Evolutionary conservation across 2,888 invertebrate genomes (phyloP), one percentile per base, ranked within the genome.

Genomic region (Mythimna ferrago): DNA sequence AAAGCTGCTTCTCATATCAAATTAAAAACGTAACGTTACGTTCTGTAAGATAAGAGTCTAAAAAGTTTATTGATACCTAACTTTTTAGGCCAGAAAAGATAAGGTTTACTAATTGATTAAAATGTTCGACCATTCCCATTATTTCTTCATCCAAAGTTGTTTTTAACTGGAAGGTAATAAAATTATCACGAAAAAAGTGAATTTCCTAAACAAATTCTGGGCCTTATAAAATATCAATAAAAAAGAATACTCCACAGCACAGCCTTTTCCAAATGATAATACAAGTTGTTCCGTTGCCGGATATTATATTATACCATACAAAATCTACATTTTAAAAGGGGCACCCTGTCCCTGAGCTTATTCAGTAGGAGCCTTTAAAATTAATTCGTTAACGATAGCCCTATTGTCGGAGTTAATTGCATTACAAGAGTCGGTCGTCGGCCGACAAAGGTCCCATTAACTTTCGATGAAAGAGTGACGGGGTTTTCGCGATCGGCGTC

Each of bases 391-490:
- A 96, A 91, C 93, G 94, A 94, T 93, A 94, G 89, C 89, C 86
- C 92, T 84, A 94, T 95, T 96, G 96, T 96, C 84, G 88, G 88
- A 93, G 94, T 95, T 96, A 96, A 96, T 96, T 96, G 96, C 95
- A 95, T 96, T 96, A 96, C 93, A 94, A 96, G 96, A 93, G 95
- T 91, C 93, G 90, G 91, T 89, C 92, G 93, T 91, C 88, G 88
- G 91, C 88, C 87, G 86, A 96, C 95, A 96, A 96, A 93, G 91
- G 94, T 92, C 90, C 94, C 91, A 95, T 96, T 96, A 96, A 95
- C 93, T 95, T 95, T 93, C 89, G 92, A 92, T 89, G 92, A 93
- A 91, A 89, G 94, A 94, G 92, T 92, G 92, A 89, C 91, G 90
- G 90, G 91, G 91, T 91, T 92, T 90, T 92, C 90, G 90, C 91